These are phyloP conservation scores for Helicoverpa armigera DNA, from an alignment of 1,140 invertebrate genomes.

Conservation along the genomic window DNA sequence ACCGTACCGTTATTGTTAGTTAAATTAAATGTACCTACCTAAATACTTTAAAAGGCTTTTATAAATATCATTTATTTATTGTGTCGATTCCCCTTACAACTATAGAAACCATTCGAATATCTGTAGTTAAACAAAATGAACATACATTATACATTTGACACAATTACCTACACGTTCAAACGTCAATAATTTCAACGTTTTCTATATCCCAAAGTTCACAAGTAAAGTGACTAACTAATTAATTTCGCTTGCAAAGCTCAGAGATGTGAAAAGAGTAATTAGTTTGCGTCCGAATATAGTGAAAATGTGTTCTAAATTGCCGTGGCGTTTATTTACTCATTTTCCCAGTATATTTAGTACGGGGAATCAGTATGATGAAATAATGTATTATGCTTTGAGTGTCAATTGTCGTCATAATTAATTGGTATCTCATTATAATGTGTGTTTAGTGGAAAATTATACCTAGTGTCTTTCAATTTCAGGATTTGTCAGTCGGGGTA, in stretches of 20 bases:
- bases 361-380: not conserved
- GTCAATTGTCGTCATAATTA: too few species aligned
- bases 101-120: too few species aligned
- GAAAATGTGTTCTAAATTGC: slow-evolving; percentile 22
- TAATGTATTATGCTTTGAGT: not conserved
- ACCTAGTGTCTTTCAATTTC: too few species aligned
- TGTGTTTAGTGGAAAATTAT: too few species aligned
- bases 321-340: not conserved
- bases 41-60: too few species aligned
- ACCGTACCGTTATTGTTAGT: too few species aligned
- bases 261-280: slow-evolving; percentile 33
- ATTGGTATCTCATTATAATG: too few species aligned
- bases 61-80: too few species aligned
- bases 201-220: not conserved
- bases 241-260: not conserved
- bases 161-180: not conserved
- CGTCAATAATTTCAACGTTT: not conserved
- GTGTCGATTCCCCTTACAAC: too few species aligned
- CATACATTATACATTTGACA: not conserved
- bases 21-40: too few species aligned
- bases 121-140: too few species aligned
- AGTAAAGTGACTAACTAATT: slow-evolving; percentile 36
- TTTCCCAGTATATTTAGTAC: not conserved
- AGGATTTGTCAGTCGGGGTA: too few species aligned
- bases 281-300: slow-evolving; percentile 17